Evolutionary conservation across 1,140 invertebrate genomes (phyloP), one percentile per base, ranked within the genome.

Genomic region (Aleiodes sp.): DNA sequence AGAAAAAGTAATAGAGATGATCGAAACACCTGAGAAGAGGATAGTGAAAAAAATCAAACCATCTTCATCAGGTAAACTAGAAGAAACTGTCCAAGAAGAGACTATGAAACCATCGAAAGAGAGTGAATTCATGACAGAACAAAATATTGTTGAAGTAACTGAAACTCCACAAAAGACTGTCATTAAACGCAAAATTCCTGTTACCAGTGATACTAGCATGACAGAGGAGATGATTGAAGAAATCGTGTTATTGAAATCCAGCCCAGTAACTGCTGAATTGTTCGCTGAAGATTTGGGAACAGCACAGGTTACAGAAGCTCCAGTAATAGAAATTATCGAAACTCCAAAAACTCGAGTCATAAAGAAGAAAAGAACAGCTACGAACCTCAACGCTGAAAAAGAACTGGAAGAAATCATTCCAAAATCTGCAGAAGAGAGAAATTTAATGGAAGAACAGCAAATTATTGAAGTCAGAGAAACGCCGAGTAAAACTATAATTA

Each of bases 301-400:
- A 35, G 24, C 35, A 29, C 14, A 60, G 33, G 33, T 80, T 14
- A 24, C 43, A 14, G 72, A 69, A 61, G 57, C 66, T 35, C 67
- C 69, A 63, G 39, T 73, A 19, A 12, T 81, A 2, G 73, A 81
- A 70, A 70, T 78, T 24, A 73, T 70, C 2, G 77, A 78, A 74
- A 67, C 75, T 24, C 70, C 46, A 62, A 75, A 70, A 62, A 79
- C 75, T 26, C 39, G 70, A 79, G 75, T 70, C 6, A 73, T 75
- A 39, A 76, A 81, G 46, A 78, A 78, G 46, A 73, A 73, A 65
- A 73, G 76, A 43, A 39, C 79, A 67, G 73, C 73, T 2, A 70
- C 67, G 68, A 76, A 70, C 4, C 41, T 43, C 2, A 62, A 61
- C 29, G 62, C 56, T 60, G 75, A 69, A 56, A 66, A 73, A 28